These are phyloP conservation scores for Achroia grisella DNA, from an alignment of 1,140 invertebrate species.

Conservation along the genomic window DNA sequence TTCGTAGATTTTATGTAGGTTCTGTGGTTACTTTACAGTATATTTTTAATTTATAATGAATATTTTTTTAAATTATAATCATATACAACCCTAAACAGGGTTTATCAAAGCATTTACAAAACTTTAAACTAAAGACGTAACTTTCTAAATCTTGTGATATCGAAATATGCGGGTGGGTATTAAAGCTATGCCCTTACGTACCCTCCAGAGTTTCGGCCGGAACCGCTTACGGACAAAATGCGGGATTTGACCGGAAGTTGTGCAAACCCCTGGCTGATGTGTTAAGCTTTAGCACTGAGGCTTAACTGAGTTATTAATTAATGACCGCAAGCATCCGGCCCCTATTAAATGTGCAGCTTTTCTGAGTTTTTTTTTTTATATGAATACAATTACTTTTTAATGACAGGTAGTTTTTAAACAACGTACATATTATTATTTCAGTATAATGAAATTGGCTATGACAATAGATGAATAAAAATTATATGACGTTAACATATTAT, in stretches of 20 bases:
- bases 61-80: conserved; percentile 1
- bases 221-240: conserved; percentile 49
- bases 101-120: background rate
- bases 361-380: background rate
- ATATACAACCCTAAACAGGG: background rate
- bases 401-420: too few species aligned
- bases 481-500: too few species aligned
- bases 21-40: too few species aligned
- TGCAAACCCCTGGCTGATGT: conserved; percentile 44
- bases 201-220: conserved; percentile 26
- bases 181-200: too few species aligned
- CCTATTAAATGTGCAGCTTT: conserved; percentile 31
- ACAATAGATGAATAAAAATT: too few species aligned
- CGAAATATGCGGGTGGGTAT: conserved; percentile 4
- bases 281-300: conserved; percentile 46
- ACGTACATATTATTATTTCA: too few species aligned
- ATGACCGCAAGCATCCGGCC: conserved; percentile 40
- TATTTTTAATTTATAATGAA: too few species aligned
- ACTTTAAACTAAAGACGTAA: conserved; percentile 5
- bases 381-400: too few species aligned
- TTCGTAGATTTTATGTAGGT: too few species aligned
- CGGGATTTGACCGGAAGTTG: conserved; percentile 64
- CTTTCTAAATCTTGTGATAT: conserved; percentile 9
- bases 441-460: too few species aligned
- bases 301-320: conserved; percentile 66